Evolutionary conservation across 2,797 vertebrate genomes (phyloP), one percentile per base, ranked within the genome.

Genomic region (Mareca strepera): DNA sequence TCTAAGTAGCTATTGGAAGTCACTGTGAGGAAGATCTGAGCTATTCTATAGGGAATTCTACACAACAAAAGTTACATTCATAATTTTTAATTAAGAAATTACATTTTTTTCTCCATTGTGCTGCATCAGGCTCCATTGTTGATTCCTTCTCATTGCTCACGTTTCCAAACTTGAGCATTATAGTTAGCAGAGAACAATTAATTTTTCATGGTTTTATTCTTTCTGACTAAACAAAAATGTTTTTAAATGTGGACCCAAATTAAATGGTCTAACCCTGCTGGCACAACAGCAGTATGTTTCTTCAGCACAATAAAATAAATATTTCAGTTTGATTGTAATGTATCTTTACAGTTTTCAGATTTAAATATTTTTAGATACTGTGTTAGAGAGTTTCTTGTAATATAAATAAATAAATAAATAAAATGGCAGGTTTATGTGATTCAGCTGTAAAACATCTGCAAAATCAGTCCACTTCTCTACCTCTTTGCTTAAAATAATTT

Each of bases 51-150:
- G 96, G 92, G 96, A 97, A 96, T 96, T 93, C 63, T 89, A 75
- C 62, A 91, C 81, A 95, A 97, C 94, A 97, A 96, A 96, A 92
- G 93, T 96, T 94, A 96, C 92, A 95, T 93, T 96, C 90, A 83
- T 95, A 95, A 88, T 94, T 96, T 96, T 96, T 96, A 96, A 96
- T 96, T 97, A 93, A 95, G 91, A 96, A 95, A 92, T 94, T 83
- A 48, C 39, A 31, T 69, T 48, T 69, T 53, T 88, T 43, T 23
- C 9, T 21, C 50, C 44, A 18, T 50, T 0, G 2, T 41, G 28
- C 78, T 87, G 41, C 14, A 33, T 5, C 1, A 0, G 13, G 39
- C 39, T 64, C 31, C 39, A 64, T 43, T 29, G 29, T 25, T 79
- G 29, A 86, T 93, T 92, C 48, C 21, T 87, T 93, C 37, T 88